Conservation (phyloP, 2,797 vertebrate species). For the Gouania willdenowi region DNA sequence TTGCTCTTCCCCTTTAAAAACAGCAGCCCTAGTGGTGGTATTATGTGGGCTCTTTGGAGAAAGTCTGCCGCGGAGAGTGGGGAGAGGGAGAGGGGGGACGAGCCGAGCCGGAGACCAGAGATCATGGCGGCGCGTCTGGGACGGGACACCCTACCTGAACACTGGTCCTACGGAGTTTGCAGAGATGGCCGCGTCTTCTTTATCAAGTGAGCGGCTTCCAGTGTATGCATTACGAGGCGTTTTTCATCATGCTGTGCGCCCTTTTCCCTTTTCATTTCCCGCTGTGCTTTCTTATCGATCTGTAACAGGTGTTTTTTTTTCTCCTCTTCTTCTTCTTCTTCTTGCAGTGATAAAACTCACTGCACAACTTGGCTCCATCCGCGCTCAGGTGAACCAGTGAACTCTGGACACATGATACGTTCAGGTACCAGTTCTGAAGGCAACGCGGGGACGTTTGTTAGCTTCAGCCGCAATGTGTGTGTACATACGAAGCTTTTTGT, state of each 20-base stretch:
- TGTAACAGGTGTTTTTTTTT: slow-evolving; percentile 93
- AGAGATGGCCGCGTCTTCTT: slow-evolving; percentile 94
- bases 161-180: slow-evolving; percentile 95
- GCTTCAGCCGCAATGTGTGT: slow-evolving; percentile 31
- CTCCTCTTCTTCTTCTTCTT: no score
- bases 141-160: slow-evolving; percentile 91
- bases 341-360: slow-evolving; percentile 86
- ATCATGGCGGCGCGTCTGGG: slow-evolving; percentile 91
- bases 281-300: slow-evolving; percentile 30
- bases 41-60: slow-evolving; percentile 57
- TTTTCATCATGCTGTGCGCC: not conserved
- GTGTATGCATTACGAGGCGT: not conserved
- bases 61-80: slow-evolving; percentile 61
- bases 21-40: slow-evolving; percentile 66
- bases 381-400: slow-evolving; percentile 91
- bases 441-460: no score
- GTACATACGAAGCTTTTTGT: slow-evolving; percentile 21
- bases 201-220: slow-evolving; percentile 82
- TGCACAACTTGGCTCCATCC: slow-evolving; percentile 94
- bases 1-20: slow-evolving; percentile 76
- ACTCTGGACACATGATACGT: slow-evolving; percentile 97
- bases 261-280: not conserved
- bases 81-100: slow-evolving; percentile 13
- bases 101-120: slow-evolving; percentile 52
- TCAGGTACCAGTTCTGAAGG: slow-evolving; percentile 83